phyloP scores from a whole-genome alignment of 2,113 vertebrate genomes.

The Ursus arctos region DNA sequence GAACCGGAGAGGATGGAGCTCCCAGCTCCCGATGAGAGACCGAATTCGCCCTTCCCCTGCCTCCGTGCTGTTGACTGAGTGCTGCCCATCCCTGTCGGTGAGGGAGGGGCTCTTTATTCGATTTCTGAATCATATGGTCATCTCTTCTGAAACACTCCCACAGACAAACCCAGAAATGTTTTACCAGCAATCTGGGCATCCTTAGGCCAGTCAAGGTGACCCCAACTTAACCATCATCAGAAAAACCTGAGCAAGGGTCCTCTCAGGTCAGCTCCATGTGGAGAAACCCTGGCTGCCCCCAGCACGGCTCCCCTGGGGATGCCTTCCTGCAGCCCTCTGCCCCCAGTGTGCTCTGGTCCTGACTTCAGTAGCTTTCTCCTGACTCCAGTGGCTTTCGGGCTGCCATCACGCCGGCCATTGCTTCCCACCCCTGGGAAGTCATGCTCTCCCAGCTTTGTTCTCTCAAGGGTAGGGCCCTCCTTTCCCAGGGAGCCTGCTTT shows the following conservation, averaged over 20 bases:
- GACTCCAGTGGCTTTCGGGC: background rate
- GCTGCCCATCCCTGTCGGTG: fast-evolving
- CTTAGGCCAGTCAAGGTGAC: background rate
- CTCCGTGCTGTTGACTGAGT: background rate
- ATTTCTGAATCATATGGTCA: background rate
- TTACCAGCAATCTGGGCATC: too few species aligned
- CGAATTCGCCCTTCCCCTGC: background rate
- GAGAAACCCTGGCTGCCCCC: background rate
- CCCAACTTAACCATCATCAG: background rate
- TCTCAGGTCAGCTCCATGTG: background rate
- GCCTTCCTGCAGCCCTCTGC: background rate
- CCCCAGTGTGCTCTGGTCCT: too few species aligned
- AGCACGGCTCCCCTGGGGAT: fast-evolving
- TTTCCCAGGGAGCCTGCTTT: background rate
- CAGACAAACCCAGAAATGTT: background rate
- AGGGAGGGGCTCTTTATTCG: background rate
- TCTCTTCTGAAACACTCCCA: background rate
- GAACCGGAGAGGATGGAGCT: background rate
- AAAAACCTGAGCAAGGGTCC: background rate
- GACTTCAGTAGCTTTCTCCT: background rate
- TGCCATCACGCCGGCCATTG: fast-evolving
- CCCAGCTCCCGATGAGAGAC: background rate
- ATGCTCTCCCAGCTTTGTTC: background rate
- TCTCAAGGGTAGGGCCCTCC: background rate
- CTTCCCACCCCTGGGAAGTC: background rate